Percentiles rank a stretch among this genome's conserved stretches.
phyloP scores from a whole-genome alignment of 2,888 invertebrate genomes.

The Lithosia quadra region DNA sequence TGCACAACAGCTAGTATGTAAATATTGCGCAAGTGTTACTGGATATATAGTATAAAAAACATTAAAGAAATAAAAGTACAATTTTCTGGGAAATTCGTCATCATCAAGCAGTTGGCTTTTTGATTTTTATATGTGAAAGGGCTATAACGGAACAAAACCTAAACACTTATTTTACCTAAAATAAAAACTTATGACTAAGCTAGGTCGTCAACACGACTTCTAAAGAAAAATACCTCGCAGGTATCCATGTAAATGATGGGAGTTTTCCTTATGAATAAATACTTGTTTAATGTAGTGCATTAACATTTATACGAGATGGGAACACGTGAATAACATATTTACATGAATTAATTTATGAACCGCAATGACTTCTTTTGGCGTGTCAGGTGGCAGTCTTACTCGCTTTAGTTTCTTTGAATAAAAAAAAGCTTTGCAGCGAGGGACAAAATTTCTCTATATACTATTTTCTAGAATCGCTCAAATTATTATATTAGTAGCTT shows the following conservation, averaged over 20 bases:
- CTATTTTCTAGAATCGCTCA: too few species aligned
- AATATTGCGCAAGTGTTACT: too few species aligned
- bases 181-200: neutral
- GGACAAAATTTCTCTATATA: too few species aligned
- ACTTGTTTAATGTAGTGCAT: neutral
- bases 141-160: neutral
- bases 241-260: neutral
- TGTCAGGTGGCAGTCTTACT: too few species aligned
- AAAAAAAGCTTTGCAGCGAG: too few species aligned
- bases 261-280: constrained; percentile 5
- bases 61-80: too few species aligned
- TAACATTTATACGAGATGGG: constrained; percentile 6
- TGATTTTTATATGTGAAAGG: neutral
- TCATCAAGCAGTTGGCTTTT: neutral
- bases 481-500: too few species aligned
- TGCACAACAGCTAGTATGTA: too few species aligned
- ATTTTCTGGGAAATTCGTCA: too few species aligned
- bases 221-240: neutral
- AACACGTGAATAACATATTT: neutral
- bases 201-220: neutral
- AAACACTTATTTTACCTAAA: neutral
- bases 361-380: too few species aligned
- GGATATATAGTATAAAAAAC: too few species aligned
- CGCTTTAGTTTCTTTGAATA: too few species aligned
- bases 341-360: neutral